These are phyloP conservation scores for Cladorhizidae sp. DNA, from an alignment of 37 sponge, comb jelly and placozoan genomes.

Conservation along the genomic window DNA sequence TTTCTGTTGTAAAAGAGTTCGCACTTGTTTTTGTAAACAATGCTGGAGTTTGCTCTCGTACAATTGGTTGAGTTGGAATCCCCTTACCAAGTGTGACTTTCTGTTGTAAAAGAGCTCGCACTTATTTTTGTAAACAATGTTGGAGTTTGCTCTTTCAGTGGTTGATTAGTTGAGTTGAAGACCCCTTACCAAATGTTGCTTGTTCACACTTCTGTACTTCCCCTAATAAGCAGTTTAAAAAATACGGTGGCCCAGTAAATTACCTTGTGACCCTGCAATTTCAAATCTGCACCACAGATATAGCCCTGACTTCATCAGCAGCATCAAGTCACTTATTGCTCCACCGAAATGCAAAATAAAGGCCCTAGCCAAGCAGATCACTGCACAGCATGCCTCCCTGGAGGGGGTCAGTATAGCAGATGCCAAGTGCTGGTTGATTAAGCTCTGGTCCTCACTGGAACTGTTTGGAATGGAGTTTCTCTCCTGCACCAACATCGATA, in stretches of 20 bases:
- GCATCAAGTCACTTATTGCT: conserved; percentile 42
- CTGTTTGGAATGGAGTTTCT: conserved; percentile 87
- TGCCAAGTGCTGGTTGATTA: conserved; percentile 78
- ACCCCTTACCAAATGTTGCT: neutral
- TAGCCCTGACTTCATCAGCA: conserved; percentile 31
- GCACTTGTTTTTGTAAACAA: too few species aligned
- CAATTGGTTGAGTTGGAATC: too few species aligned
- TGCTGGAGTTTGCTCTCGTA: too few species aligned
- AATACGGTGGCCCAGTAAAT: too few species aligned
- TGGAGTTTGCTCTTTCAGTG: too few species aligned
- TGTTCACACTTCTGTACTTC: too few species aligned
- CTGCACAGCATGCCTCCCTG: conserved; percentile 41
- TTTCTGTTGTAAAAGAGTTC: too few species aligned
- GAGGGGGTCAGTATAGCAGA: conserved; percentile 52
- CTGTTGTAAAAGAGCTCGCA: too few species aligned
- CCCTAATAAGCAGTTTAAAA: too few species aligned
- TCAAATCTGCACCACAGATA: conserved; percentile 47
- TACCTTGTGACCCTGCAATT: neutral
- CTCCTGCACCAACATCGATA: conserved; percentile 69
- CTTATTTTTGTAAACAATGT: too few species aligned
- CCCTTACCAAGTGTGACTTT: too few species aligned
- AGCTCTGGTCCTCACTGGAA: conserved; percentile 81
- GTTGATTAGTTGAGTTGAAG: too few species aligned
- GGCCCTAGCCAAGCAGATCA: conserved; percentile 44
- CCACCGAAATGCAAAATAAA: conserved; percentile 79